Percentiles rank a stretch among this genome's conserved stretches.
phyloP scores from a whole-genome alignment of 2,113 vertebrate genomes.

The Anguilla japonica region DNA sequence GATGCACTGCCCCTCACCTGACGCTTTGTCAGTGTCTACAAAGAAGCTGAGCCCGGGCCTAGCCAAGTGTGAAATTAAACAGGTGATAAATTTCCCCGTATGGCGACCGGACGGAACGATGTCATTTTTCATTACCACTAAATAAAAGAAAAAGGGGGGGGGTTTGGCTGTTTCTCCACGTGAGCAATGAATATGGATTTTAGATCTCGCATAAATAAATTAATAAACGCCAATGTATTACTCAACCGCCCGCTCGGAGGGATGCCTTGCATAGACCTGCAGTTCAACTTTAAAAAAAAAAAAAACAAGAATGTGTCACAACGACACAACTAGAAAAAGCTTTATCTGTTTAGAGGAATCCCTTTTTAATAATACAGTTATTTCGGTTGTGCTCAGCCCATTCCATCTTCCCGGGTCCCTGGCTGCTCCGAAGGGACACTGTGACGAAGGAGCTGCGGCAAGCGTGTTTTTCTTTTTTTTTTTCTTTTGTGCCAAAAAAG shows the following conservation, averaged over 20 bases:
- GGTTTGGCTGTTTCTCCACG: constrained; percentile 59
- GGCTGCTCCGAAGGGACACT: neutral
- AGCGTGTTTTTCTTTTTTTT: neutral
- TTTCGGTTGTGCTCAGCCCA: neutral
- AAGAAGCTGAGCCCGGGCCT: constrained; percentile 56
- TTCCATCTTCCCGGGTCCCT: neutral
- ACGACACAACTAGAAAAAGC: neutral
- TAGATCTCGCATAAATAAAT: constrained; percentile 55
- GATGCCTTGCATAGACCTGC: neutral
- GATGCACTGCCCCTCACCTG: constrained; percentile 55
- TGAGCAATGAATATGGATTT: constrained; percentile 70
- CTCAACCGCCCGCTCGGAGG: constrained; percentile 47
- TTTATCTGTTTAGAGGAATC: neutral
- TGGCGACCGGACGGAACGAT: constrained; percentile 57
- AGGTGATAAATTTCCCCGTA: constrained; percentile 69
- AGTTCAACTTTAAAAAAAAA: neutral
- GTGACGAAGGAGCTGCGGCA: neutral
- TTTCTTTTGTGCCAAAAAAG: too few species aligned
- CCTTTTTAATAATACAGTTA: neutral
- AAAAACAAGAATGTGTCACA: constrained; percentile 3
- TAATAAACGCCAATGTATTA: constrained; percentile 39
- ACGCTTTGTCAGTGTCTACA: constrained; percentile 68
- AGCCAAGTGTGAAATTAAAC: constrained; percentile 79
- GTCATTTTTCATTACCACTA: constrained; percentile 74
- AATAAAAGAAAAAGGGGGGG: constrained; percentile 65